These are phyloP conservation scores for Knipowitschia caucasica DNA, from an alignment of 2,797 vertebrate species.

Conservation along the genomic window DNA sequence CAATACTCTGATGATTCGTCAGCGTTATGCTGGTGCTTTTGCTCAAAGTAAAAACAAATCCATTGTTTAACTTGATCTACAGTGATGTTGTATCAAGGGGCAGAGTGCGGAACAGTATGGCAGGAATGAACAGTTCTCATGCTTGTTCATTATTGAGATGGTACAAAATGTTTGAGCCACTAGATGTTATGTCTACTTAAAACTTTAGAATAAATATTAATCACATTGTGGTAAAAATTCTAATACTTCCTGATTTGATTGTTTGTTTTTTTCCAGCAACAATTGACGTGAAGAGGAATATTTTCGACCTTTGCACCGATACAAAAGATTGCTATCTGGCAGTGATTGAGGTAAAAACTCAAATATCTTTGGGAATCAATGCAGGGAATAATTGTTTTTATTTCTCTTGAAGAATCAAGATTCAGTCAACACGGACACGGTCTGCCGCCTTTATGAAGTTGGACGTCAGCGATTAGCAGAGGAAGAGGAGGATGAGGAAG, in stretches of 20 bases:
- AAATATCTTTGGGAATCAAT: neutral
- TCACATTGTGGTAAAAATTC: neutral
- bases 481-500: constrained; percentile 97
- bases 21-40: too few relatives aligned
- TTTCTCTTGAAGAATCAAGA: constrained; percentile 86
- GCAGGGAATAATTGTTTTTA: neutral
- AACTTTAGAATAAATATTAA: neutral
- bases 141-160: too few relatives aligned
- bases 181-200: too few relatives aligned
- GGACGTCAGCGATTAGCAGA: constrained; percentile 95
- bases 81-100: too few relatives aligned
- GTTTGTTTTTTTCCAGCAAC: constrained; percentile 76
- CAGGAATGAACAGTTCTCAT: too few relatives aligned
- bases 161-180: too few relatives aligned
- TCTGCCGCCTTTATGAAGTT: constrained; percentile 96
- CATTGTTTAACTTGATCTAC: too few relatives aligned
- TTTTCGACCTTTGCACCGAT: constrained; percentile 98
- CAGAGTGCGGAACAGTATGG: too few relatives aligned
- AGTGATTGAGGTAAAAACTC: constrained; percentile 89
- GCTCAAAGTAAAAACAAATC: too few relatives aligned
- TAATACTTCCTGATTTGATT: neutral
- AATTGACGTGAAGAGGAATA: constrained; percentile 97
- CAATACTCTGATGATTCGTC: too few relatives aligned
- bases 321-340: constrained; percentile 98
- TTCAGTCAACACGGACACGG: constrained; percentile 94